Evolutionary conservation across 1,140 invertebrate species (phyloP), one percentile per base, ranked within the genome.

Genomic region (Musca domestica): DNA sequence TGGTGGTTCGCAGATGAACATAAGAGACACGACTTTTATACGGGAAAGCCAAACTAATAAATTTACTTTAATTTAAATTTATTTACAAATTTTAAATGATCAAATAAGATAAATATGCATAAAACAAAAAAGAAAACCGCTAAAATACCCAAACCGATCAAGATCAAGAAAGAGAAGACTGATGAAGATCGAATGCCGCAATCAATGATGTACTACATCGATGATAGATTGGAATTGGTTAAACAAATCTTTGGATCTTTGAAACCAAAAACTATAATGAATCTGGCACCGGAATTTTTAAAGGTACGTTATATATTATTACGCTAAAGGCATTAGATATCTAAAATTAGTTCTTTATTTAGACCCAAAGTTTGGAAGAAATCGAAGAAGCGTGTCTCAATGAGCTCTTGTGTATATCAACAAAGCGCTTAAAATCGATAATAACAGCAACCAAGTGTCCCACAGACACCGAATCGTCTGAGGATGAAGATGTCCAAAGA

Each of bases 311-410:
- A 2, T 23, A 58, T 30, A 14, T 14, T 19, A 56, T 67, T 22
- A 19, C 74, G 67, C 73, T 77, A 47, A 64, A 22, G 17, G 14
- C 15, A 15, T 52, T 22, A 49, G 9, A 25, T 48, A 22, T 51
- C 19, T 19, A 22, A 4, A n/a, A 34, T 25, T 66, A 10, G 56
- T 58, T 48, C 51, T 2, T 12, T 12, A 70, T 71, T 48, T 73
- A 85, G 84, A 75, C 81, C 70, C 74, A 86, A 41, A 82, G 83
- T 48, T 77, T 86, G 67, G 86, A 86, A 71, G 86, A 88, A 76
- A 82, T 89, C 14, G 86, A 89, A 75, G 87, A 88, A 63, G 78
- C 87, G 3, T 86, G 88, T 48, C 77, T 88, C 2, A 88, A 89
- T 71, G 88, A 89, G 80, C 82, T 87, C 2, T 72, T 87, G 17